Conservation (phyloP, 2,888 invertebrate genomes). For the Eubasilissa splendida region DNA sequence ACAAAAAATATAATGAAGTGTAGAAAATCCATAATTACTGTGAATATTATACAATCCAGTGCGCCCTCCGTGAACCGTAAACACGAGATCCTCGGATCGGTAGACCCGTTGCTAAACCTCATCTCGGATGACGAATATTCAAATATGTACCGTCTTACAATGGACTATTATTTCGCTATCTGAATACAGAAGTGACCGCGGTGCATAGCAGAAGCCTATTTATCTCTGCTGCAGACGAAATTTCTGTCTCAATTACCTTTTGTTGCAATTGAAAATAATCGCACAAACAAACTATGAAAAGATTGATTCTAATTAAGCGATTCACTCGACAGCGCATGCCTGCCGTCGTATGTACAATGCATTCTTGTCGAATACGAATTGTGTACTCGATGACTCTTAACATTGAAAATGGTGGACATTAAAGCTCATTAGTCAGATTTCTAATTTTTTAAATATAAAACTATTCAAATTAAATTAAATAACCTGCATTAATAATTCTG, state of each 20-base stretch:
- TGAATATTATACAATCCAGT: too few species aligned
- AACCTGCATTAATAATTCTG: too few species aligned
- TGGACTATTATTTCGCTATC: not conserved
- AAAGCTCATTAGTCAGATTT: too few species aligned
- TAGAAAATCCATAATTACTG: too few species aligned
- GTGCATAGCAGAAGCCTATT: constrained; percentile 10
- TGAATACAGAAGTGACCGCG: not conserved
- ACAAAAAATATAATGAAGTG: too few species aligned
- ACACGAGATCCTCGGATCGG: too few species aligned
- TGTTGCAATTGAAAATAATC: constrained; percentile 13
- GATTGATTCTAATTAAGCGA: too few species aligned
- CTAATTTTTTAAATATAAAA: too few species aligned
- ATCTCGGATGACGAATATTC: not conserved
- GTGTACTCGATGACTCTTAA: not conserved
- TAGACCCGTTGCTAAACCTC: not conserved
- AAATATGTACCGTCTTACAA: not conserved
- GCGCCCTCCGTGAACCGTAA: too few species aligned
- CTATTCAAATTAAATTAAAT: too few species aligned
- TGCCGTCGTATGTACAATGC: not conserved
- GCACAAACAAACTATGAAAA: not conserved
- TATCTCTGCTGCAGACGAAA: constrained; percentile 24
- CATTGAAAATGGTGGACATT: too few species aligned
- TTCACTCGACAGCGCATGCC: not conserved
- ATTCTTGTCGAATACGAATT: not conserved
- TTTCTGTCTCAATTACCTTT: constrained; percentile 37